These are phyloP conservation scores for Eidolon helvum DNA, from an alignment of 2,113 vertebrate genomes.

Conservation along the genomic window DNA sequence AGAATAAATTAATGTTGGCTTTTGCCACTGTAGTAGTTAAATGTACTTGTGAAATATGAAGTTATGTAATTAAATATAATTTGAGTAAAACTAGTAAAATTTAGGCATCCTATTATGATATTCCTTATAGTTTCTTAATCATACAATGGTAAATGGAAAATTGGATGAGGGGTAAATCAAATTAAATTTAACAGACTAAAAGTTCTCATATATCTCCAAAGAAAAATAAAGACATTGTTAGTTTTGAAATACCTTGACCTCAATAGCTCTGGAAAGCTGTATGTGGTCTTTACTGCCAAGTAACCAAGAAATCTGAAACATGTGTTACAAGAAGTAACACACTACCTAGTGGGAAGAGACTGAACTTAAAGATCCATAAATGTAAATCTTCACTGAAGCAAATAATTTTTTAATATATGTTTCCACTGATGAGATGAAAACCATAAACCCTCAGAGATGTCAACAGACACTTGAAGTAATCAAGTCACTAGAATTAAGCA, in stretches of 20 bases:
- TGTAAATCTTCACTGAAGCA: background rate
- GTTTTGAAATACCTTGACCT: constrained; percentile 13
- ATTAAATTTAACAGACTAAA: background rate
- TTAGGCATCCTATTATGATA: background rate
- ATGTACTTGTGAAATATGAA: constrained; percentile 10
- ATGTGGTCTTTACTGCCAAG: constrained; percentile 1
- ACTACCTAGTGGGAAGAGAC: background rate
- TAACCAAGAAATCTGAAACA: constrained; percentile 42
- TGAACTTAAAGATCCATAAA: background rate
- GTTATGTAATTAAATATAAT: background rate
- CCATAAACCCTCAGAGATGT: constrained; percentile 21
- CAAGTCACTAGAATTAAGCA: constrained; percentile 32
- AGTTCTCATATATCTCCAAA: constrained; percentile 28
- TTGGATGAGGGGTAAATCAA: background rate
- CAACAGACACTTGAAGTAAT: constrained; percentile 12
- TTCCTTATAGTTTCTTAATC: constrained; percentile 30
- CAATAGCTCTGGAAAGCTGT: background rate
- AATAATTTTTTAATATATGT: constrained; percentile 15
- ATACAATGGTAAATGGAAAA: background rate
- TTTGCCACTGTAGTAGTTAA: background rate
- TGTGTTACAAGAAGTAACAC: background rate
- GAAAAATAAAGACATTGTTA: constrained; percentile 51
- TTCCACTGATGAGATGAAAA: constrained; percentile 45
- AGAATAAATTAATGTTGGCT: background rate
- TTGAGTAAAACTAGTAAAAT: background rate